A percentile compares a stretch with the other conserved stretches of the same genome.
Evolutionary conservation across 2,797 vertebrate genomes (phyloP).

Genomic region (Lepilemur septentrionalis): DNA sequence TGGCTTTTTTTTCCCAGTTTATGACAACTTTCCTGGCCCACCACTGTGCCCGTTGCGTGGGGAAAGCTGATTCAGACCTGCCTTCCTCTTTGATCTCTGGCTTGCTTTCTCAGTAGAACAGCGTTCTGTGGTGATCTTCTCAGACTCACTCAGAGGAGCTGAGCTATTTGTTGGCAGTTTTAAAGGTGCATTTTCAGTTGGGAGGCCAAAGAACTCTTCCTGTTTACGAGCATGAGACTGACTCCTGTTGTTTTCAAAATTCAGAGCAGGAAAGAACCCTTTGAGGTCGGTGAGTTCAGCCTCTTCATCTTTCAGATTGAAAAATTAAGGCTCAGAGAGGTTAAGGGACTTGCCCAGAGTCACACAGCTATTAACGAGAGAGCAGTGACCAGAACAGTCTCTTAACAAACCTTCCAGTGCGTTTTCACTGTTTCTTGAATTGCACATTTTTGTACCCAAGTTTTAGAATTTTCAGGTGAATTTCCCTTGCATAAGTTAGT

Average conservation of each 20-base stretch:
- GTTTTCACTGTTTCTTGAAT: neutral
- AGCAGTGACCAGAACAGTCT: neutral
- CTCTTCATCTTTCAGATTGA: neutral
- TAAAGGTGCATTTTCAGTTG: slow-evolving; percentile 10
- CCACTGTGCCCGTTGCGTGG: too few relatives aligned
- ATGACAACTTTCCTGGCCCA: neutral
- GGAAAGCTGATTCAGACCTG: neutral
- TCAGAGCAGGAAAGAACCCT: neutral
- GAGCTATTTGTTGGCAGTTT: neutral
- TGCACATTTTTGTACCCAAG: neutral
- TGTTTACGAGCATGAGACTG: slow-evolving; percentile 38
- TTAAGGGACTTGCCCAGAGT: neutral
- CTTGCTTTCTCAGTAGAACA: neutral
- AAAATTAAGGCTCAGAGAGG: slow-evolving; percentile 39
- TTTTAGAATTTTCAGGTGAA: slow-evolving; percentile 22
- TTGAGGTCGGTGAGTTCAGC: neutral
- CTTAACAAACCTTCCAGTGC: neutral
- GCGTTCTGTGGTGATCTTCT: neutral
- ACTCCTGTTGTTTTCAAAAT: slow-evolving; percentile 29
- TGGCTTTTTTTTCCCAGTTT: neutral
- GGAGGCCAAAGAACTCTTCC: slow-evolving; percentile 39
- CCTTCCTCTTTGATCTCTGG: neutral
- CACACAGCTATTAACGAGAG: neutral
- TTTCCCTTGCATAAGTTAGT: neutral
- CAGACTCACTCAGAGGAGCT: neutral